phyloP scores from a whole-genome alignment of 1,140 invertebrate species.

The Anagrus nilaparvatae region DNA sequence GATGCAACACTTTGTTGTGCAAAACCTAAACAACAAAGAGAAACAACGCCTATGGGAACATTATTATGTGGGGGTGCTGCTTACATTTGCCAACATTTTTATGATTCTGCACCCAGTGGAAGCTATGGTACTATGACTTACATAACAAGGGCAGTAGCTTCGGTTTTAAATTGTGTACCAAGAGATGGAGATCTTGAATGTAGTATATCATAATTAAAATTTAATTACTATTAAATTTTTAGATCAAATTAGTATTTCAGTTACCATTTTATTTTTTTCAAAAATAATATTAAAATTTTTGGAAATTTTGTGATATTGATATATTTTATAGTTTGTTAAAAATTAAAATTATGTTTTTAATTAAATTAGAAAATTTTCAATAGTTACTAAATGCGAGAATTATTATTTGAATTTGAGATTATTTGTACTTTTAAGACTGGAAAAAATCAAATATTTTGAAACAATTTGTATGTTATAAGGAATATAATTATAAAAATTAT shows the following conservation, averaged over 20 bases:
- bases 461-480: no score
- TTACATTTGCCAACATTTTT: constrained; percentile 93
- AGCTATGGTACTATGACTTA: constrained; percentile 97
- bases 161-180: constrained; percentile 63
- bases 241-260: neutral
- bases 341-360: neutral
- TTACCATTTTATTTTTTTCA: neutral
- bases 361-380: no score
- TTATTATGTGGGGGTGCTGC: constrained; percentile 85
- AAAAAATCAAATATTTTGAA: no score
- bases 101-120: constrained; percentile 95
- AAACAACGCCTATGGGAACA: constrained; percentile 46
- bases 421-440: no score
- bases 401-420: no score
- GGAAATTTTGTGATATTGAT: no score
- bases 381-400: no score
- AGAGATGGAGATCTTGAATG: constrained; percentile 71
- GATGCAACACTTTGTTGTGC: constrained; percentile 89
- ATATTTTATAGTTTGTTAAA: no score
- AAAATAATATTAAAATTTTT: no score
- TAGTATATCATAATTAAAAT: constrained; percentile 51
- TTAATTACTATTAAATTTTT: neutral
- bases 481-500: no score
- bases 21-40: constrained; percentile 54
- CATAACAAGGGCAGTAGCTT: constrained; percentile 75